Base-by-base conservation (phyloP, 2,113 vertebrate species). In the Colinus virginianus region DNA sequence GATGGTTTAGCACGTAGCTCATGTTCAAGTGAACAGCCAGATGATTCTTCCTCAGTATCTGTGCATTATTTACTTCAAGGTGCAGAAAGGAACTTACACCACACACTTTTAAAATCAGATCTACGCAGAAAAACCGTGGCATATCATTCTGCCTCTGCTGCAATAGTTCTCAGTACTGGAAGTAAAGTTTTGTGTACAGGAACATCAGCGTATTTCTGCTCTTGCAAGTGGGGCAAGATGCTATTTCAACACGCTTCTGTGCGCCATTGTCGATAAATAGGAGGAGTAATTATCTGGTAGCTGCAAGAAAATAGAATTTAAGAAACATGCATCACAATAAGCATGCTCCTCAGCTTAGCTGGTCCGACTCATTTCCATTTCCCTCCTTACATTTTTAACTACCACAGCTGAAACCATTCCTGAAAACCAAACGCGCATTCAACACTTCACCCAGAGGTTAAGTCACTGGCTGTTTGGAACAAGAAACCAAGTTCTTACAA, bases 201-300 rank as follows among this genome's bases (percentile, higher is more conserved):
- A 81, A 79, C 80, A 71, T 72, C 93, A 42, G 0, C 0, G 25
- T 7, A 8, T 86, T 88, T 67, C 95, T 81, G 83, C 46, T 64
- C 67, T 48, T 76, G 36, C 56, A 93, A 68, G 64, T 55, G 28
- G 58, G 72, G 23, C 45, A 87, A 11, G 84, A 67, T 7, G 67
- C 97, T 97, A 98, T 93, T 98, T 98, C 93, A 98, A 92, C 92
- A 98, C 55, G 55, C 98, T 98, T 88, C 98, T 98, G 97, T 97
- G 96, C 20, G 96, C 97, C 75, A 98, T 92, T n/a, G 98, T 98
- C 9, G 98, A 98, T 70, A 98, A 96, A 96, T 96, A 97, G 90
- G 96, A 96, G 40, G 77, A 97, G 90, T 88, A 98, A 96, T 97
- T 97, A 84, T 95, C 97, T 91, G 98, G 98, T 38, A 98, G 97